These are phyloP conservation scores for Mythimna lalbum DNA, from an alignment of 2,888 invertebrate species.

Conservation along the genomic window DNA sequence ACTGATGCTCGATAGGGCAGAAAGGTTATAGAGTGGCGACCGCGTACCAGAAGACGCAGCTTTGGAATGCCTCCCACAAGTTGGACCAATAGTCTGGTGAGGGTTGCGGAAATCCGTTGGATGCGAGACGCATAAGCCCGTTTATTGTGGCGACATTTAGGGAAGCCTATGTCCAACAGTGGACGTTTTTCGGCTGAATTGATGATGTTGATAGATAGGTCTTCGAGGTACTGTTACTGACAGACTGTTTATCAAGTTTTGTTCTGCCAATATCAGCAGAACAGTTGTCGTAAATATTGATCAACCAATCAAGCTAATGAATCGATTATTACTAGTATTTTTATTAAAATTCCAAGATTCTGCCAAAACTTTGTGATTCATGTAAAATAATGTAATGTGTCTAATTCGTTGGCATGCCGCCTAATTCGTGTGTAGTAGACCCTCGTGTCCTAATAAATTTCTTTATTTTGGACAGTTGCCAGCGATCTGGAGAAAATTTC, in stretches of 20 bases:
- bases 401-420: constrained; percentile 46
- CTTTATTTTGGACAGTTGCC: constrained; percentile 45
- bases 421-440: constrained; percentile 36
- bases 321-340: constrained; percentile 20
- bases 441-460: constrained; percentile 31
- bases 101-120: too few species aligned
- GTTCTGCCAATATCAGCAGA: background rate
- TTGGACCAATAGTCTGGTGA: too few species aligned
- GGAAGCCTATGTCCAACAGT: too few species aligned
- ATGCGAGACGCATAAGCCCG: too few species aligned
- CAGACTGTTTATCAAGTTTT: background rate
- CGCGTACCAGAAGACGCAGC: too few species aligned
- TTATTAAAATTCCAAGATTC: constrained; percentile 34
- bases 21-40: too few species aligned
- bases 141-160: too few species aligned
- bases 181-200: too few species aligned
- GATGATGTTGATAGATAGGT: too few species aligned
- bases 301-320: background rate
- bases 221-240: background rate
- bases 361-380: constrained; percentile 22
- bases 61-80: too few species aligned
- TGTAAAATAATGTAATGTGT: constrained; percentile 28
- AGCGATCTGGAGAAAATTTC: constrained; percentile 49
- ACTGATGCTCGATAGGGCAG: too few species aligned
- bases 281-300: background rate